Conservation (phyloP, 1,140 invertebrate species). For the Cotesia typhae region DNA sequence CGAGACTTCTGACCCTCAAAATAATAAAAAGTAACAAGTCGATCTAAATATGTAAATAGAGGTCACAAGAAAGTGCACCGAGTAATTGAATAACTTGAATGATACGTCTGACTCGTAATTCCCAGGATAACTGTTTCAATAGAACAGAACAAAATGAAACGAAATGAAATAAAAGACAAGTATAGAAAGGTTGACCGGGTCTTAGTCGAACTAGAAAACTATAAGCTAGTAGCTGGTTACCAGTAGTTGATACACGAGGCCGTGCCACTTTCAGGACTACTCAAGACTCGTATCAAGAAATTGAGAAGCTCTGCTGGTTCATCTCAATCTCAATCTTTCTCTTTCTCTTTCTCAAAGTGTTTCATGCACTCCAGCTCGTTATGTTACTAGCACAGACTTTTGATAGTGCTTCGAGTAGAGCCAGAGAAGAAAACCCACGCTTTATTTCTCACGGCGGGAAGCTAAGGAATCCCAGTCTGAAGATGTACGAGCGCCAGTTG, state of each 20-base stretch:
- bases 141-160: neutral
- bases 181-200: slow-evolving; percentile 23
- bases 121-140: neutral
- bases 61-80: too few species aligned
- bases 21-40: too few species aligned
- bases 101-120: slow-evolving; percentile 9
- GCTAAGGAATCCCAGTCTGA: slow-evolving; percentile 52
- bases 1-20: too few species aligned
- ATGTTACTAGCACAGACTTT: neutral
- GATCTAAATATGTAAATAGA: too few species aligned
- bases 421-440: neutral
- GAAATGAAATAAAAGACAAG: neutral
- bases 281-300: too few species aligned
- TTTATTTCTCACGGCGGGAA: slow-evolving; percentile 53
- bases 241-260: neutral
- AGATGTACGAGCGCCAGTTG: slow-evolving; percentile 50
- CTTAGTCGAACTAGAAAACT: neutral
- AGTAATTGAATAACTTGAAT: neutral
- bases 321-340: too few species aligned
- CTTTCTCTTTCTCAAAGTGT: too few species aligned
- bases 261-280: slow-evolving; percentile 7
- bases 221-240: neutral
- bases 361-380: slow-evolving; percentile 11
- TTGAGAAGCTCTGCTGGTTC: too few species aligned
- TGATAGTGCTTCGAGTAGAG: too few species aligned